Evolutionary conservation across 2,113 vertebrate genomes (phyloP).

Genomic region (Tamias sibiricus): DNA sequence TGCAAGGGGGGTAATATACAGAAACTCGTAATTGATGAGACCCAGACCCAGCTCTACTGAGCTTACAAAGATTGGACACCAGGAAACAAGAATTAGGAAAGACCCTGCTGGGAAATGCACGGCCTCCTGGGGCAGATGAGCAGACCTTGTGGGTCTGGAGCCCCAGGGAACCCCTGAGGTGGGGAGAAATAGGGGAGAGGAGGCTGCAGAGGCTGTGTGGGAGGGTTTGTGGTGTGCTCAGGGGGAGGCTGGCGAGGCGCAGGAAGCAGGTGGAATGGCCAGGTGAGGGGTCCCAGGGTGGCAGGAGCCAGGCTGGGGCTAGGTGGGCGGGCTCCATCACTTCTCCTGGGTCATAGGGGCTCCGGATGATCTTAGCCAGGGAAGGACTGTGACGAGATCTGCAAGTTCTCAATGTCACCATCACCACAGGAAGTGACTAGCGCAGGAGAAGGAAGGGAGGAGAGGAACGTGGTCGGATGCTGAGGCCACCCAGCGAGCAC

Average conservation of each 20-base stretch:
- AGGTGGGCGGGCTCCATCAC: not conserved
- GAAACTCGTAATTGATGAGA: not conserved
- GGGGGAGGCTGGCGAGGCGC: not conserved
- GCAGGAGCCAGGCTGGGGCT: not conserved
- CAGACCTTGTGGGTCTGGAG: not conserved
- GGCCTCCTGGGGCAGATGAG: not conserved
- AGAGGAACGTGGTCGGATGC: fast-evolving
- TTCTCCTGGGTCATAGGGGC: not conserved
- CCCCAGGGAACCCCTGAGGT: not conserved
- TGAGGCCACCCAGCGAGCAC: not conserved
- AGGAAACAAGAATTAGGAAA: not conserved
- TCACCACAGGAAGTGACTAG: not conserved
- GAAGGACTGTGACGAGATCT: not conserved
- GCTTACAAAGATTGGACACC: not conserved
- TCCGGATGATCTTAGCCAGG: not conserved
- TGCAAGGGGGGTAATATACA: too few species aligned
- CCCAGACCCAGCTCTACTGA: not conserved
- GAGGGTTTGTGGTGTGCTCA: not conserved
- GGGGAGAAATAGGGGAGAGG: not conserved
- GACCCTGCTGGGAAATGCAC: not conserved
- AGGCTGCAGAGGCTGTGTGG: not conserved
- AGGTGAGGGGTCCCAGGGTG: not conserved
- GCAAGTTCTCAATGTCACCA: too few species aligned
- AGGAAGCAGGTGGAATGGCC: not conserved
- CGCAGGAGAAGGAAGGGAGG: not conserved